Percentiles rank a stretch among this genome's conserved stretches.
phyloP scores from a whole-genome alignment of 2,113 vertebrate genomes.

The Pogonocichla stellata region DNA sequence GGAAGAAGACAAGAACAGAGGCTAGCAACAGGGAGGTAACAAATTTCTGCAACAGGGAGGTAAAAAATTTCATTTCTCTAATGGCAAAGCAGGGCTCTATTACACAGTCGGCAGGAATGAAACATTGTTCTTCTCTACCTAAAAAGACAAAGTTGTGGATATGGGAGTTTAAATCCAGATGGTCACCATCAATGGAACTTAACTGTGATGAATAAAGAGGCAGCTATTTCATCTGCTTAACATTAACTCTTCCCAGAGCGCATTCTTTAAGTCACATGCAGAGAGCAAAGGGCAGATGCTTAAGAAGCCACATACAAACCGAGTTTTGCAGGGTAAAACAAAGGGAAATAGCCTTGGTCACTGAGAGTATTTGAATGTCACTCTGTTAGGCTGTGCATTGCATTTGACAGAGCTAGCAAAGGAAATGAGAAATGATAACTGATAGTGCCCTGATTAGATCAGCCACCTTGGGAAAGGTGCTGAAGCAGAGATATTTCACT shows the following conservation, averaged over 20 bases:
- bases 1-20: constrained; percentile 35
- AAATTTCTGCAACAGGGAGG: constrained; percentile 37
- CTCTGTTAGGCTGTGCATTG: constrained; percentile 59
- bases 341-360: constrained; percentile 11
- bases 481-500: constrained; percentile 79
- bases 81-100: background rate
- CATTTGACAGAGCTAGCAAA: constrained; percentile 69
- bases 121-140: background rate
- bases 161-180: background rate
- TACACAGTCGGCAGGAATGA: constrained; percentile 32
- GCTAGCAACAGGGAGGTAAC: constrained; percentile 38
- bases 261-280: background rate
- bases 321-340: background rate
- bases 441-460: constrained; percentile 77
- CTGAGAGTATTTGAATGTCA: constrained; percentile 58
- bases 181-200: background rate
- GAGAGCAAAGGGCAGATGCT: background rate
- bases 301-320: background rate
- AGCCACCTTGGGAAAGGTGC: constrained; percentile 78
- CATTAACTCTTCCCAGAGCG: background rate
- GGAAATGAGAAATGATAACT: constrained; percentile 75
- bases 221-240: background rate
- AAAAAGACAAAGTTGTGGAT: background rate
- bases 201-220: background rate
- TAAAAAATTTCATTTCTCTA: constrained; percentile 51